Conservation (phyloP, 2,113 vertebrate genomes). For the Probosciger aterrimus region DNA sequence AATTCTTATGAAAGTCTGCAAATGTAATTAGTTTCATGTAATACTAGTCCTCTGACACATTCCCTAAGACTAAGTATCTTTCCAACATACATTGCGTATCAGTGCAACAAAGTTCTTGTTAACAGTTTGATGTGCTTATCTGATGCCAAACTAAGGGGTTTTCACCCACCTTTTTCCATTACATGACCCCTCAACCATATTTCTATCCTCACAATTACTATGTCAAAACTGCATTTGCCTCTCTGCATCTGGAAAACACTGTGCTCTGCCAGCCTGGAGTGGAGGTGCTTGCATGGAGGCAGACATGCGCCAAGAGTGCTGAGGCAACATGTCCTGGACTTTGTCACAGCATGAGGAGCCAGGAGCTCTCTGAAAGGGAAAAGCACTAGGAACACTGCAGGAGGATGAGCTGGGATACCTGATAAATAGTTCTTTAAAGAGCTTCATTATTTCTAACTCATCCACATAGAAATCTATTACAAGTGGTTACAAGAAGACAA, state of each 20-base stretch:
- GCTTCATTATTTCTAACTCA: background rate
- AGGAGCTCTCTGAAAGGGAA: background rate
- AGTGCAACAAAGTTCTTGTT: background rate
- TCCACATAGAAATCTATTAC: rapidly evolving
- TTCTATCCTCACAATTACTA: background rate
- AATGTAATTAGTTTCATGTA: background rate
- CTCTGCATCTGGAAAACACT: background rate
- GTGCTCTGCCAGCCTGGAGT: background rate
- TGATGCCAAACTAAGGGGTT: background rate
- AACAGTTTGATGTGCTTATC: background rate
- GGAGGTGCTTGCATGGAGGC: background rate
- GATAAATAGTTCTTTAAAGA: background rate
- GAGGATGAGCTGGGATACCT: background rate
- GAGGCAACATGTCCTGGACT: background rate
- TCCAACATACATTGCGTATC: background rate
- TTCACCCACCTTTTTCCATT: background rate
- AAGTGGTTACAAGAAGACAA: background rate
- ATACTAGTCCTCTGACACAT: background rate
- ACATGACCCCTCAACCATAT: background rate
- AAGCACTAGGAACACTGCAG: background rate
- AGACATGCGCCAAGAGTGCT: background rate
- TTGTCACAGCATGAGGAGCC: background rate
- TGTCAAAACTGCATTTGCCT: background rate
- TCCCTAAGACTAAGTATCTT: background rate
- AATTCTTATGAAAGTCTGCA: background rate